Evolutionary conservation across 2,888 invertebrate genomes (phyloP).

Genomic region (Eulithis testata): DNA sequence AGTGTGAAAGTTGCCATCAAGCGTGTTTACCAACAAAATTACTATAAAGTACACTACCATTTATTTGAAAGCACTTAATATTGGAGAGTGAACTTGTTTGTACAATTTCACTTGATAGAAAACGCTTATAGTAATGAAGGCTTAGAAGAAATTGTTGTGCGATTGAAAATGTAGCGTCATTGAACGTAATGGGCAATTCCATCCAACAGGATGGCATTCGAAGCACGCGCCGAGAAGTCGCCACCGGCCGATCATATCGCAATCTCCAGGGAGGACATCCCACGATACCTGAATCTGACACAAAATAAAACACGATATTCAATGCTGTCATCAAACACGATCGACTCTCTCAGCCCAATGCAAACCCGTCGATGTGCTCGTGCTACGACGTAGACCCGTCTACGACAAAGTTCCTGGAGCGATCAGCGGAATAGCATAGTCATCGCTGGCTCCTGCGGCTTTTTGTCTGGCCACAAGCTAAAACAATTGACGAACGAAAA

Average conservation of each 20-base stretch:
- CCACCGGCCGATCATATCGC: slow-evolving; percentile 75
- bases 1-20: slow-evolving; percentile 44
- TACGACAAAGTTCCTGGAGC: slow-evolving; percentile 42
- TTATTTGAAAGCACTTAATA: slow-evolving; percentile 57
- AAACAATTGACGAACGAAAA: slow-evolving; percentile 74
- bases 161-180: slow-evolving; percentile 77
- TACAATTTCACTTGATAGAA: slow-evolving; percentile 70
- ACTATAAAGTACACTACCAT: slow-evolving; percentile 47
- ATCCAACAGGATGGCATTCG: slow-evolving; percentile 66
- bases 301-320: slow-evolving; percentile 49
- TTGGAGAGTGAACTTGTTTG: slow-evolving; percentile 61
- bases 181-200: slow-evolving; percentile 78
- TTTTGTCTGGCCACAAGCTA: slow-evolving; percentile 64
- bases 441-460: slow-evolving; percentile 74
- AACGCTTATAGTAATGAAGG: slow-evolving; percentile 78
- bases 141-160: slow-evolving; percentile 63
- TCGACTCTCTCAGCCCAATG: slow-evolving; percentile 47
- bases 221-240: slow-evolving; percentile 79
- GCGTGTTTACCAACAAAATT: slow-evolving; percentile 28
- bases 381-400: slow-evolving; percentile 47
- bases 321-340: slow-evolving; percentile 55
- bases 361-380: slow-evolving; percentile 57
- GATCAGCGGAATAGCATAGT: slow-evolving; percentile 67
- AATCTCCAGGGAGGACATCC: slow-evolving; percentile 69
- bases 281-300: slow-evolving; percentile 52